phyloP scores from a whole-genome alignment of 2,888 invertebrate genomes.

The Tipula confusa region DNA sequence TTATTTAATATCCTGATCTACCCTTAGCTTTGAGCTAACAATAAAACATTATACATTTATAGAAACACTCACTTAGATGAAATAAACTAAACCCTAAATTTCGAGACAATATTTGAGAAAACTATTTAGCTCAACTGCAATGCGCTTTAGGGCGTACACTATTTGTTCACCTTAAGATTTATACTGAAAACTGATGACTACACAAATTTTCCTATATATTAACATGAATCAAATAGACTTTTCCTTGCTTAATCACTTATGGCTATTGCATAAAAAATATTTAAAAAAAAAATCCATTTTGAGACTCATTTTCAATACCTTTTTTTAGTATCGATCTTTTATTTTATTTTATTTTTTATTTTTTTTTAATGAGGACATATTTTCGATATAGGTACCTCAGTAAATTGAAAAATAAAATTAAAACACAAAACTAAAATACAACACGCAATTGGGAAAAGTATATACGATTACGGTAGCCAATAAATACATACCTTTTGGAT shows the following conservation, averaged over 20 bases:
- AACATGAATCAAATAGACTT: neutral
- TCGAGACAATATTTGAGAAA: neutral
- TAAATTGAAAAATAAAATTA: neutral
- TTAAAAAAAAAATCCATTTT: neutral
- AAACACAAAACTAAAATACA: slow-evolving; percentile 29
- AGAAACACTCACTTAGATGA: neutral
- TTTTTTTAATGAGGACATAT: neutral
- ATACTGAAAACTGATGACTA: neutral
- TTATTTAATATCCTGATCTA: neutral
- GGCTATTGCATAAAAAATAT: neutral
- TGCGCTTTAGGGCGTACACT: neutral
- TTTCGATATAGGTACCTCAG: neutral
- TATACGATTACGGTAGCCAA: slow-evolving; percentile 14
- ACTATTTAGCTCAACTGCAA: neutral
- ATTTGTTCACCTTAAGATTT: neutral
- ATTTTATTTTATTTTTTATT: too few relatives aligned
- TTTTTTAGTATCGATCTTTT: neutral
- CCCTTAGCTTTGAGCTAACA: neutral
- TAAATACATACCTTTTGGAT: slow-evolving; percentile 77
- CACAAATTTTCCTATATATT: neutral
- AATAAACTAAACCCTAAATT: neutral
- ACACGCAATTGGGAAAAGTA: neutral
- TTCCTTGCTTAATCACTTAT: neutral
- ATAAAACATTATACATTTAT: neutral
- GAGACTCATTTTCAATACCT: neutral